Base-by-base conservation (phyloP, 2,113 vertebrate genomes). In the Bambusicola thoracicus region DNA sequence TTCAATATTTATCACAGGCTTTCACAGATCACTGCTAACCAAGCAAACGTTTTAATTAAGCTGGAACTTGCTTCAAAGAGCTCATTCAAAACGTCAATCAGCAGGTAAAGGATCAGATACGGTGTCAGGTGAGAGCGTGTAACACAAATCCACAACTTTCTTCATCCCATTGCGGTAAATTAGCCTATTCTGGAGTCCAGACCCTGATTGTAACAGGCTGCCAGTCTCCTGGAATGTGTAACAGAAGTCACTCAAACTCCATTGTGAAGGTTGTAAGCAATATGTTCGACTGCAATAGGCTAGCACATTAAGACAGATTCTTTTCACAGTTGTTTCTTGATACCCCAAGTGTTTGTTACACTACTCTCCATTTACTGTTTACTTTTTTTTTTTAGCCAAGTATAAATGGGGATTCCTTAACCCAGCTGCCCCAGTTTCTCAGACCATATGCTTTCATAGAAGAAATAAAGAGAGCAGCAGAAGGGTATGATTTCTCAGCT, bases 1-100 rank as follows among this genome's bases (percentile, higher is more conserved):
- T 99, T 99, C 99, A 99, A 99, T 99, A 99, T 99, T 99, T 99
- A 99, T 99, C 99, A 98, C 98, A 95, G 99, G 98, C 99, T 99
- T 99, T 99, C 98, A 99, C 98, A 99, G 99, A 99, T 99, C 99
- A 99, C 98, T 98, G 98, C 98, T 98, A 99, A 98, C 98, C 98
- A 98, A 99, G 99, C 98, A 98, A 99, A 99, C 98, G 98, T 98
- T 99, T 99, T 99, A 99, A 99, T 99, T 99, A 99, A 99, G 99
- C 98, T 99, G 98, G 99, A 99, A 98, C 98, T 98, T 93, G 98
- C 99, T 99, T 99, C 99, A 99, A 99, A 99, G 99, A 98, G 97
- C 98, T 99, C 98, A 99, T 99, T 99, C 98, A 99, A 98, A 98
- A 98, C 96, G 98, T 99, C 99, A 98, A 98, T 99, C 99, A 99